Percentiles rank a stretch among this genome's conserved stretches.
These are phyloP conservation scores for Diacarnus erythraeanus DNA, from an alignment of 37 sponge, comb jelly and placozoan genomes.

Conservation along the genomic window DNA sequence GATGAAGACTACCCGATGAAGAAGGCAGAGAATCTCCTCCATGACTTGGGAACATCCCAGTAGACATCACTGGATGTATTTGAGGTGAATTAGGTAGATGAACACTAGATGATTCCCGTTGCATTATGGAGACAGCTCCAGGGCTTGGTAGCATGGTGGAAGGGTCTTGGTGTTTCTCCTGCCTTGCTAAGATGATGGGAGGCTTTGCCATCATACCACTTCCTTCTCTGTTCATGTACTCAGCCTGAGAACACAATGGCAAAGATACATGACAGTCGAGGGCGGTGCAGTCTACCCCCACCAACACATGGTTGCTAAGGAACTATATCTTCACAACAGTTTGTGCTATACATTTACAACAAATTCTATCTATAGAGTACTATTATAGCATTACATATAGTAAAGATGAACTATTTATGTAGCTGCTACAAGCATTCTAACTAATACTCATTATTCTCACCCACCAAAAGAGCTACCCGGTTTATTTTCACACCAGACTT, in stretches of 20 bases:
- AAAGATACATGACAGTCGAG: neutral
- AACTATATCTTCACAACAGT: no score
- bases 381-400: no score
- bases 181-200: slow-evolving; percentile 14
- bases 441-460: no score
- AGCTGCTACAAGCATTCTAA: no score
- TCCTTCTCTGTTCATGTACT: slow-evolving; percentile 14
- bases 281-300: no score
- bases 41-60: neutral
- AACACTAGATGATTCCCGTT: slow-evolving; percentile 14
- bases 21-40: neutral
- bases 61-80: neutral
- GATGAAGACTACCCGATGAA: neutral
- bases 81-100: slow-evolving; percentile 13
- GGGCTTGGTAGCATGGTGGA: neutral
- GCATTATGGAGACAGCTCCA: slow-evolving; percentile 73
- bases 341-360: no score
- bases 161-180: neutral
- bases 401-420: no score
- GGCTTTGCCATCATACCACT: slow-evolving; percentile 12
- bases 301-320: no score
- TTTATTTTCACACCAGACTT: no score
- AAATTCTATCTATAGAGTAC: no score
- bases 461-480: no score
- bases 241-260: neutral